phyloP scores from a whole-genome alignment of 1,140 invertebrate species.

The Pristionchus pacificus region DNA sequence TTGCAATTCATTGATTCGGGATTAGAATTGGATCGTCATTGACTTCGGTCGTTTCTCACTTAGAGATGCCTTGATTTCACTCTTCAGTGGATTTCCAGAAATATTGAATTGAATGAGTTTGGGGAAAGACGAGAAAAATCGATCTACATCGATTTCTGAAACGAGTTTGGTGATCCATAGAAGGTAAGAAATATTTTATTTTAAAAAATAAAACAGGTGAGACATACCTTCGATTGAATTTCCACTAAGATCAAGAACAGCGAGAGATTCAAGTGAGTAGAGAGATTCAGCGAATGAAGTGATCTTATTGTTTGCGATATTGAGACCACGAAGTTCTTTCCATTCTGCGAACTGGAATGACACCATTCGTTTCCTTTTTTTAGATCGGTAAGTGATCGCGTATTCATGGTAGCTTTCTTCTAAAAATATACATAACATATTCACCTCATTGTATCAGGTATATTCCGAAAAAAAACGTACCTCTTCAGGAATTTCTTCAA shows the following conservation, averaged over 20 bases:
- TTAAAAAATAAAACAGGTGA: background rate
- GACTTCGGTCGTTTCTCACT: background rate
- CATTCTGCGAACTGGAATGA: background rate
- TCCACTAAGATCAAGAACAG: background rate
- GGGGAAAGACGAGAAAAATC: background rate
- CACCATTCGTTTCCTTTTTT: too few relatives aligned
- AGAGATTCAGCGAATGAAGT: background rate
- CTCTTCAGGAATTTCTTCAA: background rate
- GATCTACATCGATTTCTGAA: background rate
- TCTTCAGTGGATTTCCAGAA: background rate
- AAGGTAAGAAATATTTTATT: background rate
- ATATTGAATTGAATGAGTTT: background rate
- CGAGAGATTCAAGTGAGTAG: background rate
- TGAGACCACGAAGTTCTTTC: background rate
- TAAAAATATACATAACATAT: too few relatives aligned
- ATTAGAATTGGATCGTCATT: background rate
- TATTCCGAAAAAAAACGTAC: background rate
- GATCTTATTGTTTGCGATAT: background rate
- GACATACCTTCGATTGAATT: background rate
- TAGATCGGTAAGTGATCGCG: too few relatives aligned
- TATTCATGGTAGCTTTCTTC: too few relatives aligned
- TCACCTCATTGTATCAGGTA: too few relatives aligned
- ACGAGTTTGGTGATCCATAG: background rate
- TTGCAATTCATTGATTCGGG: too few relatives aligned
- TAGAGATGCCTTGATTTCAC: background rate